Evolutionary conservation across 2,888 invertebrate genomes (phyloP).

Genomic region (Neocrepidodera transversa): DNA sequence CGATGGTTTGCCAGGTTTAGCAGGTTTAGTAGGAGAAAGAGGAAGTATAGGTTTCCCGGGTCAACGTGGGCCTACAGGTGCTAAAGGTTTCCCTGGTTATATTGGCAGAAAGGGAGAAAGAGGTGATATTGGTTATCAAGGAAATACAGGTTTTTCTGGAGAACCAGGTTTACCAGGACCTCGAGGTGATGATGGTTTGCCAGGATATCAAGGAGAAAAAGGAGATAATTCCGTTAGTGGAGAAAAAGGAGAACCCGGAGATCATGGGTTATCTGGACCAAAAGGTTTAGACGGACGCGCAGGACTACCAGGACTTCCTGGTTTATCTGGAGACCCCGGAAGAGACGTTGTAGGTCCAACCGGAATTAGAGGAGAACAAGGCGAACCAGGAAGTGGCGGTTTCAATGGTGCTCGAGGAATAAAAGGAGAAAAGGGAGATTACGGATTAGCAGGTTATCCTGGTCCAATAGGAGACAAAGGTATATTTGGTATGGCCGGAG

Average conservation of each 20-base stretch:
- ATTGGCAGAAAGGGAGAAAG: slow-evolving; percentile 46
- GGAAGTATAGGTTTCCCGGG: slow-evolving; percentile 58
- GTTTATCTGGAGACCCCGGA: slow-evolving; percentile 57
- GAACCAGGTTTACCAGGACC: slow-evolving; percentile 54
- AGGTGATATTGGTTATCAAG: slow-evolving; percentile 62
- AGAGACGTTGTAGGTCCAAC: slow-evolving; percentile 65
- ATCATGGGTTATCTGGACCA: slow-evolving; percentile 46
- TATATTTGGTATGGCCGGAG: slow-evolving; percentile 64
- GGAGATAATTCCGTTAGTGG: slow-evolving; percentile 72
- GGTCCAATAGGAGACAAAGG: slow-evolving; percentile 63
- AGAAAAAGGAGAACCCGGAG: slow-evolving; percentile 67
- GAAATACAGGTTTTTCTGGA: slow-evolving; percentile 42
- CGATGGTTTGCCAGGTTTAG: slow-evolving; percentile 60
- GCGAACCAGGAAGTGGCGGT: slow-evolving; percentile 66
- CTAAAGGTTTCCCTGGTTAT: slow-evolving; percentile 48
- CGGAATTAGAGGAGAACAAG: slow-evolving; percentile 63
- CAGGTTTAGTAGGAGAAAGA: slow-evolving; percentile 62
- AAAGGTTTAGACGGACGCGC: slow-evolving; percentile 45
- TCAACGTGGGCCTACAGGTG: slow-evolving; percentile 55
- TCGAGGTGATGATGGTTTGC: slow-evolving; percentile 58
- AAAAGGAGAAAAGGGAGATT: slow-evolving; percentile 68
- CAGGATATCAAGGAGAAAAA: slow-evolving; percentile 55
- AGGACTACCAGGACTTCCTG: slow-evolving; percentile 60
- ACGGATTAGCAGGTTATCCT: slow-evolving; percentile 59
- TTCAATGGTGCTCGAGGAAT: slow-evolving; percentile 67